phyloP scores from a whole-genome alignment of 2,113 vertebrate genomes.

The Cephalopholis sonnerati region DNA sequence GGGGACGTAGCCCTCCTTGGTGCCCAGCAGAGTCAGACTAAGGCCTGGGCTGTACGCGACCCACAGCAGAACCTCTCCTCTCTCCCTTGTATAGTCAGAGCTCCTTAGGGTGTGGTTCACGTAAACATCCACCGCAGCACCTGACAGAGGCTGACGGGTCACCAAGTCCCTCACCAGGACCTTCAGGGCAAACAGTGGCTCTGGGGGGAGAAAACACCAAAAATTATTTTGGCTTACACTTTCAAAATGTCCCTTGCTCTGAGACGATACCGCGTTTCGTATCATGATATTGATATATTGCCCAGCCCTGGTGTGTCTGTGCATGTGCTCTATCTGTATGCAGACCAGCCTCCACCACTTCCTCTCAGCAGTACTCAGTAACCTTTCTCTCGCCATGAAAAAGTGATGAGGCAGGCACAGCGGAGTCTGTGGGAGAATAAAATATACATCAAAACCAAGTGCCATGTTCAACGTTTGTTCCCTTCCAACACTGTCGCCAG shows the following conservation, averaged over 20 bases:
- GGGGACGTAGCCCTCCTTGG: slow-evolving; percentile 91
- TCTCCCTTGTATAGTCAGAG: slow-evolving; percentile 83
- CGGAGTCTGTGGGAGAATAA: slow-evolving; percentile 38
- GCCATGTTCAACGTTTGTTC: not conserved
- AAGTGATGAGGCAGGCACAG: slow-evolving; percentile 74
- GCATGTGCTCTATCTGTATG: slow-evolving; percentile 22
- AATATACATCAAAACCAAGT: slow-evolving; percentile 67
- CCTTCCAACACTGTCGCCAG: not conserved
- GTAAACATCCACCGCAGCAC: slow-evolving; percentile 90
- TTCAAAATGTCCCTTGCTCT: not conserved
- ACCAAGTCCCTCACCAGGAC: slow-evolving; percentile 92
- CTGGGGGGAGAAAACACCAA: slow-evolving; percentile 71
- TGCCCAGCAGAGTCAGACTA: slow-evolving; percentile 89
- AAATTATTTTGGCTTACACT: too few species aligned
- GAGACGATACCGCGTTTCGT: too few species aligned
- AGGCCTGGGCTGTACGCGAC: slow-evolving; percentile 87
- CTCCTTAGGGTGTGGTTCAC: slow-evolving; percentile 90
- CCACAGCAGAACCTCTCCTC: slow-evolving; percentile 89
- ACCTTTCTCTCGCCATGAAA: slow-evolving; percentile 75
- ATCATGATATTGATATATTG: too few species aligned
- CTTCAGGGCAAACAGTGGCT: slow-evolving; percentile 88
- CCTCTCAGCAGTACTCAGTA: slow-evolving; percentile 34
- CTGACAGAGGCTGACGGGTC: slow-evolving; percentile 88
- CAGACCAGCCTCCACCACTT: not conserved
- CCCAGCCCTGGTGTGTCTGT: not conserved